Evolutionary conservation across 2,113 vertebrate species (phyloP).

Genomic region (Amazona guildingii): DNA sequence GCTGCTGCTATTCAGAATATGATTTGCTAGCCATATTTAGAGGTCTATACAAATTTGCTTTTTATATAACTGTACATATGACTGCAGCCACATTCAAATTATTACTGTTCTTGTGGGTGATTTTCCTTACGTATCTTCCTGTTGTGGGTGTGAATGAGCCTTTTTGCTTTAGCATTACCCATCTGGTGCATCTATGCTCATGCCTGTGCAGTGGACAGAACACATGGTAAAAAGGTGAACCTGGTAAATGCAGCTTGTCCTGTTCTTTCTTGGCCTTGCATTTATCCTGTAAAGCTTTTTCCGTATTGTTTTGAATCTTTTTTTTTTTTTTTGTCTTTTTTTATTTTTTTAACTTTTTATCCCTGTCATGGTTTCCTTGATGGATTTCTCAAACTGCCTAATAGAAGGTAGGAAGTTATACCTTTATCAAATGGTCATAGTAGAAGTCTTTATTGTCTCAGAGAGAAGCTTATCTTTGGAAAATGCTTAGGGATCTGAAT

Average conservation of each 20-base stretch:
- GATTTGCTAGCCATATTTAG: not conserved
- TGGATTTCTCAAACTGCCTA: not conserved
- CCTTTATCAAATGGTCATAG: not conserved
- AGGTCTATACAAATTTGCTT: not conserved
- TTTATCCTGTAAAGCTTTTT: not conserved
- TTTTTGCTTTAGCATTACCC: not conserved
- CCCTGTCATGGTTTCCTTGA: not conserved
- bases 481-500: not conserved
- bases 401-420: not conserved
- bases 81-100: not conserved
- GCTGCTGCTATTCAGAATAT: not conserved
- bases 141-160: not conserved
- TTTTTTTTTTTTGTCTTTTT: not conserved
- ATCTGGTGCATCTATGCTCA: not conserved
- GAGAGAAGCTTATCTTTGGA: not conserved
- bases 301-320: not conserved
- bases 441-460: not conserved
- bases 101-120: not conserved
- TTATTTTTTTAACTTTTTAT: not conserved
- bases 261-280: not conserved
- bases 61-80: not conserved
- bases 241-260: not conserved
- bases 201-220: not conserved
- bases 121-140: not conserved
- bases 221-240: not conserved